These are phyloP conservation scores for Cephus runcator DNA, from an alignment of 2,888 invertebrate genomes.

Conservation along the genomic window DNA sequence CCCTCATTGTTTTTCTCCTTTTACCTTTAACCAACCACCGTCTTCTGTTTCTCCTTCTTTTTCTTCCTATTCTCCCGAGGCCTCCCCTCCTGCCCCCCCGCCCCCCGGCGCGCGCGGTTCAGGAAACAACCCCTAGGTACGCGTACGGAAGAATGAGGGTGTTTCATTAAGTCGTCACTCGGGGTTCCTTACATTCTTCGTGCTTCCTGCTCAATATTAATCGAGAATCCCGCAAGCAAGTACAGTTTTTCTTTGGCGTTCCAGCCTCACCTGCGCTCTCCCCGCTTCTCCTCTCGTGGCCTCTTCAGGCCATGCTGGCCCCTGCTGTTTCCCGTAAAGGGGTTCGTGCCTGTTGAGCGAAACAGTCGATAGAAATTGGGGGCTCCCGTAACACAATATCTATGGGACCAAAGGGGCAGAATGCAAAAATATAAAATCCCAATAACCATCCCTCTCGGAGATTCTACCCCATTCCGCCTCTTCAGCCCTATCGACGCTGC, in stretches of 20 bases:
- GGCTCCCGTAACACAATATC: background rate
- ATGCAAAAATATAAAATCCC: background rate
- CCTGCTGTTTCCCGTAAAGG: background rate
- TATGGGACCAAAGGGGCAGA: background rate
- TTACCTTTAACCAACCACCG: background rate
- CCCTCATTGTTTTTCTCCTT: background rate
- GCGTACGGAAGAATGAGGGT: background rate
- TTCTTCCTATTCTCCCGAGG: background rate
- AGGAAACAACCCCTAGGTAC: background rate
- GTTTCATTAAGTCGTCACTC: background rate
- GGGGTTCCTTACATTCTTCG: background rate
- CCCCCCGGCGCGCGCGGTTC: background rate
- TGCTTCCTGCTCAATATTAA: background rate
- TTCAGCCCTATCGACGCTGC: background rate
- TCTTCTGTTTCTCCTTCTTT: background rate
- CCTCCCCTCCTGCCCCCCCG: too few species aligned
- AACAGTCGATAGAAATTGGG: background rate
- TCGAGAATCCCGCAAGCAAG: background rate
- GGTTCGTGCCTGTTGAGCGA: background rate
- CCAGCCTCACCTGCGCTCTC: background rate
- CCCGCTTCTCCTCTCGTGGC: background rate
- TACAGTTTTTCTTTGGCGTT: background rate
- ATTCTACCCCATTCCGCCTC: background rate
- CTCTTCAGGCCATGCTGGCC: too few species aligned
- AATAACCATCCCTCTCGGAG: background rate